These are phyloP conservation scores for Drosophila murphyi DNA, from an alignment of 1,140 invertebrate species.

Conservation along the genomic window DNA sequence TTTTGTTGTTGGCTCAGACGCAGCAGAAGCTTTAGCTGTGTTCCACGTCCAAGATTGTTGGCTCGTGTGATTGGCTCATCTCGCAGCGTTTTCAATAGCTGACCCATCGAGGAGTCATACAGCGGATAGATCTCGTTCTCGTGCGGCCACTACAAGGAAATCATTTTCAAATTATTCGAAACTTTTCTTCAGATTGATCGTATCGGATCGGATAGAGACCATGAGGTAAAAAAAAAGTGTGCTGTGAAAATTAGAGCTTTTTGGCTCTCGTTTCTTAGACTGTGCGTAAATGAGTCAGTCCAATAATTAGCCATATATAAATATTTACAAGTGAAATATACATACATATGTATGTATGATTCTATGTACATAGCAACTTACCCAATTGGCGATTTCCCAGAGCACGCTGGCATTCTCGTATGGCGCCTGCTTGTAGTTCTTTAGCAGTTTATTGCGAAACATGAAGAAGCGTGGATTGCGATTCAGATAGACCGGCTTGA, in stretches of 20 bases:
- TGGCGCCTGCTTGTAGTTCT: conserved; percentile 73
- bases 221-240: too few species aligned
- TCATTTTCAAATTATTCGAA: conserved; percentile 4
- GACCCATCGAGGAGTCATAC: conserved; percentile 88
- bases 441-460: conserved; percentile 81
- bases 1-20: conserved; percentile 91
- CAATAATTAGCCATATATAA: not conserved
- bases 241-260: not conserved
- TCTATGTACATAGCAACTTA: conserved; percentile 45
- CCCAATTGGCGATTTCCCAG: conserved; percentile 84
- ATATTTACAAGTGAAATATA: not conserved
- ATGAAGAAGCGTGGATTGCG: conserved; percentile 84
- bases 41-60: conserved; percentile 92
- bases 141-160: conserved; percentile 88
- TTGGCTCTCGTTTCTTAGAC: not conserved
- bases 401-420: conserved; percentile 80
- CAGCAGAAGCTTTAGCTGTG: conserved; percentile 94
- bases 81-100: conserved; percentile 89
- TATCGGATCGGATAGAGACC: too few species aligned
- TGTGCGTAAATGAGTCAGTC: not conserved
- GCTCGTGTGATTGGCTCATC: conserved; percentile 89
- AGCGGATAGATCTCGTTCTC: conserved; percentile 88
- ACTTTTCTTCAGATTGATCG: too few species aligned
- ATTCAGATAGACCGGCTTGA: conserved; percentile 81
- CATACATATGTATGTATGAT: too few species aligned